Evolutionary conservation across 2,113 vertebrate species (phyloP), one percentile per base, ranked within the genome.

Genomic region (Dipodomys stephensi): DNA sequence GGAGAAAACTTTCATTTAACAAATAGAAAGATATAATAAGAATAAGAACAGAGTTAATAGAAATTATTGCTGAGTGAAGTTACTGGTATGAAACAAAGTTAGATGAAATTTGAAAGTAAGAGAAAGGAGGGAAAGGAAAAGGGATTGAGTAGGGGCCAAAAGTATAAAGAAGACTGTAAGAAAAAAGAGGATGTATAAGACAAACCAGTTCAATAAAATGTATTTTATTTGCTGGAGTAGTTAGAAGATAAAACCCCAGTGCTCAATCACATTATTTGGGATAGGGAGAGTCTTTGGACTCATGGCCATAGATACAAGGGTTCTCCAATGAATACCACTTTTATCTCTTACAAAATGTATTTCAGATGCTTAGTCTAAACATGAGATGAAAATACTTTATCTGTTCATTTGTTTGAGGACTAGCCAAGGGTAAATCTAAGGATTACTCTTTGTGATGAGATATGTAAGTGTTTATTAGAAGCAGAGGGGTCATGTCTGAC

Each of bases 291-390:
- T 35, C 3, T 92, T 57, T 23, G 30, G 4, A 6, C 69, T 7
- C 44, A 35, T 4, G 30, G 2, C 23, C 7, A 13, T 30, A 23
- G 12, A 25, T 32, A 53, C 39, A 64, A 13, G 7, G 23, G 6
- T 2, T 18, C 5, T 65, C 46, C 4, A 44, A 8, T 62, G 13
- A 30, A 12, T n/a, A 71, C 19, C 53, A 64, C 49, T 85, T 83
- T 44, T 30, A 53, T 5, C 71, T 76, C 32, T 15, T 30, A 30
- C n/a, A 4, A 86, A 88, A 90, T 80, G 2, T 27, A 39, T 89
- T 91, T 87, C 64, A 93, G 73, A 10, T 95, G 62, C 11, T 35
- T 81, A 19, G 16, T 64, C 23, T 69, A 91, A 91, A 76, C 49
- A 71, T 53, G 3, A 44, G 6, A 67, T 28, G 74, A 25, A 44